phyloP scores from a whole-genome alignment of 2,113 vertebrate species.

The Microcebus griseorufus region DNA sequence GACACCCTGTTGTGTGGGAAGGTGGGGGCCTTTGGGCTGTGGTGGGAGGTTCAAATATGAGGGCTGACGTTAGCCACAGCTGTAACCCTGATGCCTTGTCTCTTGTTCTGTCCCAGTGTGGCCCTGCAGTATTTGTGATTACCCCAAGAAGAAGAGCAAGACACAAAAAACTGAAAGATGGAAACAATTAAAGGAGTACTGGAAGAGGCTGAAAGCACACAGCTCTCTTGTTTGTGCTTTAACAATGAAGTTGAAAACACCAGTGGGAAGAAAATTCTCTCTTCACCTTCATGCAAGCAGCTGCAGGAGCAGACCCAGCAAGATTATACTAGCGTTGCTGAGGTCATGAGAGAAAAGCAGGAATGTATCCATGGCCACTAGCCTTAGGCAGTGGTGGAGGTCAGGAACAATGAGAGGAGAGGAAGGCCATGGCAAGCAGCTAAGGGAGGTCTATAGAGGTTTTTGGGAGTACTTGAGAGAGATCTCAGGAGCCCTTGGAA shows the following conservation, averaged over 20 bases:
- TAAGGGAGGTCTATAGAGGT: not conserved
- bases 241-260: not conserved
- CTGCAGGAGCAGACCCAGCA: not conserved
- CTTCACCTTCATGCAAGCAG: not conserved
- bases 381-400: not conserved
- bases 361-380: not conserved
- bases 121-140: not conserved
- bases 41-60: not conserved
- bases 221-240: not conserved
- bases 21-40: not conserved
- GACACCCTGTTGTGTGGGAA: not conserved
- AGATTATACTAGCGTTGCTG: not conserved
- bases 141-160: not conserved
- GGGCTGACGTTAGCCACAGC: not conserved
- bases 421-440: not conserved
- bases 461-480: not conserved
- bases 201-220: not conserved
- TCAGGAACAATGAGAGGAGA: not conserved
- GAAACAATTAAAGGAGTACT: not conserved
- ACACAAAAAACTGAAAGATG: not conserved
- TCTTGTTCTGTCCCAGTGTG: not conserved
- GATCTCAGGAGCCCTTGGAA: not conserved
- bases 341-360: not conserved
- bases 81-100: not conserved
- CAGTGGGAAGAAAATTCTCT: not conserved